phyloP scores from a whole-genome alignment of 1,140 invertebrate species.

The Solenopsis invicta region DNA sequence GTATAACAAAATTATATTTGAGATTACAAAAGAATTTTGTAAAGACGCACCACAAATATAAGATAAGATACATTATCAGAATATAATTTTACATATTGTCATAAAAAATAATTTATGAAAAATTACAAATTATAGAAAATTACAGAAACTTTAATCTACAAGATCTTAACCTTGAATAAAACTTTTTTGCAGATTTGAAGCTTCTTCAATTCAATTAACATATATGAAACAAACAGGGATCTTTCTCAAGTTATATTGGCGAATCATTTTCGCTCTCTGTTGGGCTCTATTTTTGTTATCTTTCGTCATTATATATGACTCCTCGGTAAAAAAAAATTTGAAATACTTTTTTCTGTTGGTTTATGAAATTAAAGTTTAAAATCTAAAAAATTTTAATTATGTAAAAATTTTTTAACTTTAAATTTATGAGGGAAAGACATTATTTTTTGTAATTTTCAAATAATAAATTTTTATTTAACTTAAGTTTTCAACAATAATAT shows the following conservation, averaged over 20 bases:
- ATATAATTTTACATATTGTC: background rate
- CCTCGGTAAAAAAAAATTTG: slow-evolving; percentile 78
- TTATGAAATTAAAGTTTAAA: background rate
- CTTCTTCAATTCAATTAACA: background rate
- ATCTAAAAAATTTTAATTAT: background rate
- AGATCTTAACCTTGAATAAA: background rate
- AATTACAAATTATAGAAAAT: background rate
- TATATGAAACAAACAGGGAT: slow-evolving; percentile 24
- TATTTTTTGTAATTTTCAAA: background rate
- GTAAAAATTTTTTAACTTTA: background rate
- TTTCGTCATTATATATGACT: slow-evolving; percentile 86
- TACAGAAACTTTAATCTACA: background rate
- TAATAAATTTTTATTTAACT: background rate
- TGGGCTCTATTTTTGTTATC: slow-evolving; percentile 88
- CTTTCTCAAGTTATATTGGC: slow-evolving; percentile 86
- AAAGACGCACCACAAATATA: background rate
- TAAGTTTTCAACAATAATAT: too few relatives aligned
- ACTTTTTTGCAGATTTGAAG: background rate
- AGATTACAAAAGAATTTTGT: background rate
- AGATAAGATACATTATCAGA: background rate
- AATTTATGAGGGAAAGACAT: background rate
- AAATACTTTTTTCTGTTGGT: background rate
- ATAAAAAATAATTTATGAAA: background rate
- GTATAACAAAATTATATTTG: background rate
- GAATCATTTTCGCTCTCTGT: slow-evolving; percentile 87